phyloP scores from a whole-genome alignment of 2,797 vertebrate genomes.

The Emydoidea blandingii region DNA sequence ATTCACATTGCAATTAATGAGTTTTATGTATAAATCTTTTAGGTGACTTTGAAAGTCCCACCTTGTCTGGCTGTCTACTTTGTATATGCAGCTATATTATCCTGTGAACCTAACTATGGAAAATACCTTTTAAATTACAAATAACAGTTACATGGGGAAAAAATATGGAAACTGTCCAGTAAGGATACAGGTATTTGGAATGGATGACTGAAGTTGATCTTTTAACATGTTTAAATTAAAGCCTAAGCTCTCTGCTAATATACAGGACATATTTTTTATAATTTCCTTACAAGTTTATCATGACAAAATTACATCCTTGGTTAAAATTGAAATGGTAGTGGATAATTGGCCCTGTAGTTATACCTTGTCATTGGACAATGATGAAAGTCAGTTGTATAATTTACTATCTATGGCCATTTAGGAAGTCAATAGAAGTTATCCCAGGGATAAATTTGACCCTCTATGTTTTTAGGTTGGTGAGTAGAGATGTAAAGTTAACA shows the following conservation, averaged over 20 bases:
- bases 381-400: slow-evolving; percentile 39
- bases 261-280: slow-evolving; percentile 12
- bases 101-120: not conserved
- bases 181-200: not conserved
- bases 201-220: not conserved
- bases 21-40: not conserved
- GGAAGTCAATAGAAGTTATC: not conserved
- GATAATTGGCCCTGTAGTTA: slow-evolving; percentile 41
- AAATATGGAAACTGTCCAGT: not conserved
- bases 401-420: not conserved
- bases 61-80: not conserved
- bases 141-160: not conserved
- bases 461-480: not conserved
- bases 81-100: not conserved
- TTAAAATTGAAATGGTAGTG: slow-evolving; percentile 55
- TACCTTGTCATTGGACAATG: slow-evolving; percentile 38
- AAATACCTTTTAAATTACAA: not conserved
- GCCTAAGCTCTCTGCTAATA: not conserved
- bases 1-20: not conserved
- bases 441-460: not conserved
- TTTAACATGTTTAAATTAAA: not conserved
- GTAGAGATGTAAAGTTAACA: not conserved
- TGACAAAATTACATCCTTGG: slow-evolving; percentile 51
- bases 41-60: not conserved
- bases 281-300: slow-evolving; percentile 33